Percentiles rank a stretch among this genome's conserved stretches.
phyloP scores from a whole-genome alignment of 2,113 vertebrate species.

The Gadus chalcogrammus region DNA sequence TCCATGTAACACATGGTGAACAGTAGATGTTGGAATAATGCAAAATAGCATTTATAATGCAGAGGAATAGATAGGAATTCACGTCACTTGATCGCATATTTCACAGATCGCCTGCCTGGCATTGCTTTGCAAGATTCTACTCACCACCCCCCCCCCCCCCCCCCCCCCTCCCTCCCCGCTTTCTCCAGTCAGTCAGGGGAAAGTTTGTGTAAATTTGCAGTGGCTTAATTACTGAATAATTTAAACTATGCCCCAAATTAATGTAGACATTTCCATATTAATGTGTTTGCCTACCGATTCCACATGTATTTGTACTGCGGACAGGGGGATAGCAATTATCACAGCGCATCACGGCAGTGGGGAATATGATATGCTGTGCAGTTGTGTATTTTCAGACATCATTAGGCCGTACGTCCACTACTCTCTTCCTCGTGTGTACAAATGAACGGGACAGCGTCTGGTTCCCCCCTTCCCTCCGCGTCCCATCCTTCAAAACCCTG shows the following conservation, averaged over 20 bases:
- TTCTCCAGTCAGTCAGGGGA: conserved; percentile 62
- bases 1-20: too few species aligned
- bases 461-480: background rate
- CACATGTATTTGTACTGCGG: conserved; percentile 68
- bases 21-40: too few species aligned
- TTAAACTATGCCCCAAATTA: conserved; percentile 73
- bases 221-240: conserved; percentile 78
- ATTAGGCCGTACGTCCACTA: conserved; percentile 63
- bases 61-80: background rate
- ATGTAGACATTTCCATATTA: conserved; percentile 77
- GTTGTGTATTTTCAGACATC: conserved; percentile 59
- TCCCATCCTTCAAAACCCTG: background rate
- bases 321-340: conserved; percentile 66
- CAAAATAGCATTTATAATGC: too few species aligned
- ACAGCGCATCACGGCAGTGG: conserved; percentile 62
- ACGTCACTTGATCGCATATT: conserved; percentile 29
- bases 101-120: conserved; percentile 44
- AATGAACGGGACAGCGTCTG: conserved; percentile 8
- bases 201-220: conserved; percentile 76
- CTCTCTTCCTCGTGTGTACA: conserved; percentile 50
- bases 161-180: conserved; percentile 42
- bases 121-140: background rate
- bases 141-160: conserved; percentile 31
- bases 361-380: conserved; percentile 12
- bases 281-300: conserved; percentile 73